A percentile compares a stretch with the other conserved stretches of the same genome.
phyloP scores from a whole-genome alignment of 2,888 invertebrate genomes.

The Drosophila kokeensis region DNA sequence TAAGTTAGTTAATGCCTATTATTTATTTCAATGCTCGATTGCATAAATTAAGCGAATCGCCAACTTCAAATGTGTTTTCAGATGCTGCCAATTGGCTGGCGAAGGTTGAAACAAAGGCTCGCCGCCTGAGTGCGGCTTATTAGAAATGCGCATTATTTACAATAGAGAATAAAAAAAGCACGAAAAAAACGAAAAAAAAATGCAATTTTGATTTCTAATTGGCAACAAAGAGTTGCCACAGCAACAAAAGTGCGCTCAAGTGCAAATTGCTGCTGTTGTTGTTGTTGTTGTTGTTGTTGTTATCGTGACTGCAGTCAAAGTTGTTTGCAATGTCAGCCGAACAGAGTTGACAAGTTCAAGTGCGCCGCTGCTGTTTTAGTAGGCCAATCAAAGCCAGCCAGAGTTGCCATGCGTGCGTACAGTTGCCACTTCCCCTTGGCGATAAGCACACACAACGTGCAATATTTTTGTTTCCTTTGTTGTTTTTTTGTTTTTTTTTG shows the following conservation, averaged over 20 bases:
- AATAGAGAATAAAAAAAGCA: conserved; percentile 33
- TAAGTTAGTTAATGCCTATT: conserved; percentile 41
- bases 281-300: conserved; percentile 32
- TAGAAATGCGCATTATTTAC: conserved; percentile 77
- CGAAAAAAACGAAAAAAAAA: background rate
- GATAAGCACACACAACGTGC: conserved; percentile 41
- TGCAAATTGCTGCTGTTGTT: conserved; percentile 36
- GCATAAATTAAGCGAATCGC: conserved; percentile 60
- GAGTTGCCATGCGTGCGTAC: conserved; percentile 46
- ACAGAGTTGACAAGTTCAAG: conserved; percentile 77
- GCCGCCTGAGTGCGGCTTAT: conserved; percentile 49
- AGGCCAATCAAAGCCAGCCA: conserved; percentile 24
- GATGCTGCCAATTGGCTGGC: conserved; percentile 39
- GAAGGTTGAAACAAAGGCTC: conserved; percentile 44
- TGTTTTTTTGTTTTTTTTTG: conserved; percentile 18
- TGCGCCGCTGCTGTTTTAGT: conserved; percentile 49
- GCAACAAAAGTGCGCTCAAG: conserved; percentile 21
- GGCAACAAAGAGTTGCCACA: conserved; percentile 54
- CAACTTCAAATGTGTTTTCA: conserved; percentile 21
- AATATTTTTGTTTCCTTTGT: conserved; percentile 37
- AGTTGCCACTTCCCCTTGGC: conserved; percentile 57
- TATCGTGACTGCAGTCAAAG: conserved; percentile 56
- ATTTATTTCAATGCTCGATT: conserved; percentile 52
- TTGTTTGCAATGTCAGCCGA: conserved; percentile 64
- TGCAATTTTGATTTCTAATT: conserved; percentile 71